Evolutionary conservation across 1,140 invertebrate species (phyloP), one percentile per base, ranked within the genome.

Genomic region (Temnothorax curvispinosus): DNA sequence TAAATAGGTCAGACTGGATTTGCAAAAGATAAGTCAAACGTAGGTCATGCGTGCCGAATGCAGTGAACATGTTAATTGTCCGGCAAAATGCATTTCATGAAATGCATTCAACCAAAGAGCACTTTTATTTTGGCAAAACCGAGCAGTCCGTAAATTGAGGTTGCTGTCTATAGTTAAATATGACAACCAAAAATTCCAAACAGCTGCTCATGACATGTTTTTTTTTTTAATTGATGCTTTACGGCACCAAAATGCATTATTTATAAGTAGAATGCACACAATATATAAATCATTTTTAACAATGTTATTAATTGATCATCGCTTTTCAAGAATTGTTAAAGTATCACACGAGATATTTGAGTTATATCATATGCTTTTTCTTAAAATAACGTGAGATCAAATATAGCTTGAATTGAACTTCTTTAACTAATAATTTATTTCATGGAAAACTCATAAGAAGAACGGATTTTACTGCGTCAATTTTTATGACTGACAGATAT

Each of bases 51-150:
- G 15, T 32, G 27, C 13, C 54, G 41, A 58, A 58, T 15, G 47
- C 80, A 72, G 15, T 75, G 27, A 75, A 84, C 56, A 44, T 47
- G 54, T 84, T 75, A 62, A 84, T 75, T 32, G 32, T 75, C 13
- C 44, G n/a, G 13, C 60, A 56, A 75, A 74, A 74, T 60, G 15
- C 64, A 82, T 82, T 82, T 82, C 21, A 44, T 58, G 21, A 82
- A 82, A 71, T 58, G 38, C 54, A 62, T 47, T 60, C 47, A 60
- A 56, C 50, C 18, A 52, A 54, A 35, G 38, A 32, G 65, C 41
- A 69, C 21, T 69, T 69, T 41, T 9, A 65, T 65, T 69, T 74
- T 44, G 67, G 27, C 27, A 75, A 75, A 60, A 74, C n/a, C 80
- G 54, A 74, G 44, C 69, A 38, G 58, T 84, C 62, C 21, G 54